phyloP scores from a whole-genome alignment of 2,797 vertebrate species.

The Falco biarmicus region DNA sequence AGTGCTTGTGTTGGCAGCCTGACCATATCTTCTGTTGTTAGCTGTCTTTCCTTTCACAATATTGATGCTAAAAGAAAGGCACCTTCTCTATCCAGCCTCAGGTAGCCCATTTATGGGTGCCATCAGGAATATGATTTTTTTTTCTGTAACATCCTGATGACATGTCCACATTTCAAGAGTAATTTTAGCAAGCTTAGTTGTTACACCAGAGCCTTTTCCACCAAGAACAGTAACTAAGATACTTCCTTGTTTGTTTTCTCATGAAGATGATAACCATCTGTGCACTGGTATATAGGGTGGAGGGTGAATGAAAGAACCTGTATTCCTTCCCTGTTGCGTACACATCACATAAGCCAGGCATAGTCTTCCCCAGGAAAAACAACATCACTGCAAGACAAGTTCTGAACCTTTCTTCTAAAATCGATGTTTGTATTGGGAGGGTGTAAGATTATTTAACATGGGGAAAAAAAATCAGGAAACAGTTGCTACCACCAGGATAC shows the following conservation, averaged over 20 bases:
- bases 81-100: neutral
- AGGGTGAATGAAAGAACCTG: neutral
- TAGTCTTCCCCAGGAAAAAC: neutral
- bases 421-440: neutral
- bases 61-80: constrained; percentile 34
- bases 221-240: neutral
- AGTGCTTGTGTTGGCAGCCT: constrained; percentile 56
- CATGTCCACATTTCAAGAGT: neutral
- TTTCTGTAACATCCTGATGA: neutral
- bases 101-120: neutral
- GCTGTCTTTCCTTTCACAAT: constrained; percentile 55
- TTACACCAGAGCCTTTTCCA: neutral
- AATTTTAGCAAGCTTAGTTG: neutral
- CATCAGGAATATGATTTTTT: neutral
- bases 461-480: neutral
- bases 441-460: neutral
- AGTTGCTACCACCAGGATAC: neutral
- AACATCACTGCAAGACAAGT: neutral
- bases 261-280: neutral
- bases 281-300: neutral
- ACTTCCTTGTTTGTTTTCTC: neutral
- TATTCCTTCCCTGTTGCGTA: neutral
- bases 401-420: neutral
- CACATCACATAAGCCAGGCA: neutral
- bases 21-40: constrained; percentile 45